Percentiles rank a stretch among this genome's conserved stretches.
These are phyloP conservation scores for Lycaena phlaeas DNA, from an alignment of 2,888 invertebrate species.

Conservation along the genomic window DNA sequence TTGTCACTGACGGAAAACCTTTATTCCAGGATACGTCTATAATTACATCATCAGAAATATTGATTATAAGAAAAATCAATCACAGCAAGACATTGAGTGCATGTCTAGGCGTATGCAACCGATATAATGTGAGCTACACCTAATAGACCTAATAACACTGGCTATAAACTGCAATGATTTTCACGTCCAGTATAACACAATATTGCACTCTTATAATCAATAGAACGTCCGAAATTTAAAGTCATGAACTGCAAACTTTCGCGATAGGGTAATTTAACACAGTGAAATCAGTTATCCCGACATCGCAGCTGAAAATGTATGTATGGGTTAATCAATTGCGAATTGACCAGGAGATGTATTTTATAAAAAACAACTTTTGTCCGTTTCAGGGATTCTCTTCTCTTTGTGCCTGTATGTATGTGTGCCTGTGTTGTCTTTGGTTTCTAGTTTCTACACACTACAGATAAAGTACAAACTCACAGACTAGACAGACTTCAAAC, in stretches of 20 bases:
- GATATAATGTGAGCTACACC: constrained; percentile 1
- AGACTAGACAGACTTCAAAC: no score
- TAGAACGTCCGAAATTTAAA: neutral
- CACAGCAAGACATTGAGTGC: neutral
- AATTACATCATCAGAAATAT: constrained; percentile 8
- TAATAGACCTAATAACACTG: neutral
- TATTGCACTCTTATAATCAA: neutral
- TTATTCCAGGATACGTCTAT: neutral
- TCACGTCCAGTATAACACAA: neutral
- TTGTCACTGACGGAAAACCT: neutral
- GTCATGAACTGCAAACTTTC: neutral
- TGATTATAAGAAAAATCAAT: constrained; percentile 7
- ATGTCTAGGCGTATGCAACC: neutral
- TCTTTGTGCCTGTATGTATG: neutral
- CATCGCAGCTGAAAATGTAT: neutral
- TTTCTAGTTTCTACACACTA: neutral
- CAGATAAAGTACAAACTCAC: neutral
- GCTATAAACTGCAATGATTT: neutral
- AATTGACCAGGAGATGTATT: neutral
- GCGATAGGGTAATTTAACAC: neutral
- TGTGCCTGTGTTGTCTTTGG: neutral
- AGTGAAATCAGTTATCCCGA: neutral
- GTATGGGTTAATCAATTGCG: neutral
- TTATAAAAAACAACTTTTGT: neutral
- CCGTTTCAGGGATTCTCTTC: neutral